Base-by-base conservation (phyloP, 2,888 invertebrate species). In the Drosophila rellima region DNA sequence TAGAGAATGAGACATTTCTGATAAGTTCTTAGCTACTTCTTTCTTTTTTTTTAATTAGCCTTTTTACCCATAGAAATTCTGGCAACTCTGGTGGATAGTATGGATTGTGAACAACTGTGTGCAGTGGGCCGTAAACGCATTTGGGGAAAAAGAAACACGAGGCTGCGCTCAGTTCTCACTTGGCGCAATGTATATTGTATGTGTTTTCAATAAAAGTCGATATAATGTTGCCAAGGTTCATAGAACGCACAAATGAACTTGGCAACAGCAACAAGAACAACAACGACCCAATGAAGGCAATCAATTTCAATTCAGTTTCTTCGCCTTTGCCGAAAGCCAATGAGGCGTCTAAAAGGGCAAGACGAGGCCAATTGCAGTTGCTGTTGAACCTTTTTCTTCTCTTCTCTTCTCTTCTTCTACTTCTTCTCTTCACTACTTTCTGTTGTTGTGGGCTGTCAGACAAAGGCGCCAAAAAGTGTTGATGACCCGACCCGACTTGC, bases 231-330 rank as follows among this genome's bases (percentile, higher is more conserved):
- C 86, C 73, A 88, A 88, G 85, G 85, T 86, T 86, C 85, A 86
- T 78, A 69, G 82, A 80, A 70, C 88, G 79, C 78, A 66, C 80
- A 83, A 88, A 83, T 81, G 81, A 88, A 83, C 88, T 80, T 82
- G 83, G 66, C 64, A 70, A 67, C 62, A 64, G 66, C 15, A 60
- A 44, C 59, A 48, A 61, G 56, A 69, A 62, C 51, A 66, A 23
- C 44, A 61, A 48, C 23, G 44, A 66, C 39, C 69, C 76, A 79
- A 85, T 88, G 80, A 82, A 83, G 83, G 72, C 83, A 88, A 88
- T 86, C 85, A 86, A 83, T 88, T 86, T 83, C 87, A 82, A 87
- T 83, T 87, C 80, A 82, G 66, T 80, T 82, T 84, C 61, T 68
- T 72, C 70, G 70, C 77, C 71, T 72, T 80, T 77, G 57, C 64